These are phyloP conservation scores for Cantharis rustica DNA, from an alignment of 2,888 invertebrate genomes.

Conservation along the genomic window DNA sequence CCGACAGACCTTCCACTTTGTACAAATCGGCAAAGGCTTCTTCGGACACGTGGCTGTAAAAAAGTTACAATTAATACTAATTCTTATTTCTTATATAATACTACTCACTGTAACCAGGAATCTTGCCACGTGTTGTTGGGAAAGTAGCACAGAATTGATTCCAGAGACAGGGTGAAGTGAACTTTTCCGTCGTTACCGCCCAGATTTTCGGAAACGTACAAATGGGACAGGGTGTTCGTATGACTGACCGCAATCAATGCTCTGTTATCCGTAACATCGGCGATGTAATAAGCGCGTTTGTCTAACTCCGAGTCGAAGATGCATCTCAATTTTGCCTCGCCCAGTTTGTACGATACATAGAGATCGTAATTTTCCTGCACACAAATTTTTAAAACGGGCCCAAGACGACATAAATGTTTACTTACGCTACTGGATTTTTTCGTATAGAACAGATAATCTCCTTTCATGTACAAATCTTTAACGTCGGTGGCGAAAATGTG, in stretches of 20 bases:
- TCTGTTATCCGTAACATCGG: constrained; percentile 80
- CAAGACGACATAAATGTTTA: neutral
- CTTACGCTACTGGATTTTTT: constrained; percentile 66
- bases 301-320: constrained; percentile 75
- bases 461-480: constrained; percentile 81
- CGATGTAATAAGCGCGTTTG: constrained; percentile 74
- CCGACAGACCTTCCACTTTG: constrained; percentile 83
- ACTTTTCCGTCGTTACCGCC: constrained; percentile 61
- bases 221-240: constrained; percentile 70
- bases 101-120: constrained; percentile 81
- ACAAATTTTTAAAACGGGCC: neutral
- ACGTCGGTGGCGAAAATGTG: constrained; percentile 61
- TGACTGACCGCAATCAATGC: constrained; percentile 84
- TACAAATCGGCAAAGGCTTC: constrained; percentile 87
- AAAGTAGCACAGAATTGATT: constrained; percentile 81
- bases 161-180: constrained; percentile 78
- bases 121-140: constrained; percentile 81
- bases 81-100: constrained; percentile 21
- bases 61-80: too few species aligned
- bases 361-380: constrained; percentile 63
- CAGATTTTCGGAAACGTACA: constrained; percentile 79
- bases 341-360: constrained; percentile 76
- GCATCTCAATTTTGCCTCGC: constrained; percentile 68
- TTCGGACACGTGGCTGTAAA: constrained; percentile 71
- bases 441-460: constrained; percentile 85